Evolutionary conservation across 2,888 invertebrate species (phyloP), one percentile per base, ranked within the genome.

Genomic region (Adelphocoris suturalis): DNA sequence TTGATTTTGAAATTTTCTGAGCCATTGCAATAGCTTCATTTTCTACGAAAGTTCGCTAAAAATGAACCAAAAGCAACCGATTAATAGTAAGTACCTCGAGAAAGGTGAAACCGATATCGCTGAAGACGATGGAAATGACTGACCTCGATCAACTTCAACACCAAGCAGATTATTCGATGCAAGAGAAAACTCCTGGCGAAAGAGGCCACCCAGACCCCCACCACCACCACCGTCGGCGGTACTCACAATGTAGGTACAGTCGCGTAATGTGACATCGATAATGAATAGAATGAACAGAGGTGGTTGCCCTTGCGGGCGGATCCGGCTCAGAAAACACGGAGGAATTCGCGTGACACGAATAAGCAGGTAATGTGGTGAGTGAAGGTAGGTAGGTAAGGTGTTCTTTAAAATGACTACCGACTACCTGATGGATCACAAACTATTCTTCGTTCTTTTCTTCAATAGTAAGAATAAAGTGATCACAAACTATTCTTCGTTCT

Each of bases 291-390:
- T 27, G 9, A 13, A 23, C 68, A 68, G 13, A 68, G 68, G 68
- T 68, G 68, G 68, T 23, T 68, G 68, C 23, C 68, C 68, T 23
- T 23, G 19, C 19, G 52, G 37, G 37, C n/a, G 57, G 52, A n/a
- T 57, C 57, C 68, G 23, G 12, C 23, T 68, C 68, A 68, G 13
- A 19, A 23, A 23, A 12, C 68, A 27, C 19, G 19, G n/a, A 19
- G 27, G 68, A 68, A 68, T 68, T 61, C 23, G 23, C 68, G 68
- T 68, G 68, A 68, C 68, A 19, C 12, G 27, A 68, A 68, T 68
- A 68, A 7, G 3, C 7, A 37, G 37, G 37, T 37, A 37, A 37
- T 2, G 37, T 37, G 7, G 37, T 4, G 37, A 37, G 7, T 2
- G 37, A 4, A 7, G 37, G 37, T 23, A n/a, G n/a, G n/a, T n/a